Evolutionary conservation across 1,140 invertebrate genomes (phyloP).

Genomic region (Formica selysi): DNA sequence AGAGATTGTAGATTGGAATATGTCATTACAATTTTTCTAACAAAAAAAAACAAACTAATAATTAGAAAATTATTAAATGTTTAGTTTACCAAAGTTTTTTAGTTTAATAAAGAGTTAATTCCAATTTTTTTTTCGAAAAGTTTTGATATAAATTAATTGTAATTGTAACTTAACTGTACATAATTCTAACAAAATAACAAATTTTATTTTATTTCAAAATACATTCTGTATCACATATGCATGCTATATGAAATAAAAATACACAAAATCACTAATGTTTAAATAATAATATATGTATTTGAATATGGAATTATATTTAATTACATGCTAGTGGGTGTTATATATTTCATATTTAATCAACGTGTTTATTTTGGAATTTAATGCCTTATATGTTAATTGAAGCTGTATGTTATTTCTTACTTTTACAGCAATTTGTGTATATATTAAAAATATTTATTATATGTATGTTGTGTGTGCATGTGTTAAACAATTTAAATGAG

Average conservation of each 20-base stretch:
- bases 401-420: neutral
- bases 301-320: neutral
- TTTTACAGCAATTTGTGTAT: neutral
- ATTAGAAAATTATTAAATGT: neutral
- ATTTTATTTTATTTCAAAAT: slow-evolving; percentile 37
- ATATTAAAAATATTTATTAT: slow-evolving; percentile 16
- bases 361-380: neutral
- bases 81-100: neutral
- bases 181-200: neutral
- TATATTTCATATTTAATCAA: slow-evolving; percentile 1
- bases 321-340: neutral
- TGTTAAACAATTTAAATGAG: slow-evolving; percentile 52
- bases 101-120: neutral
- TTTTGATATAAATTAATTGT: neutral
- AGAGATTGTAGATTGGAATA: neutral
- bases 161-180: neutral
- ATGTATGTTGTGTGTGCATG: slow-evolving; percentile 55
- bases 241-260: slow-evolving; percentile 4
- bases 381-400: slow-evolving; percentile 8
- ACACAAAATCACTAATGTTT: neutral
- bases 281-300: neutral
- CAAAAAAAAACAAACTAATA: neutral
- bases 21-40: neutral
- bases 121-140: neutral
- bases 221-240: neutral